Conservation (phyloP, 1,140 invertebrate species). For the Steinernema khuongi region DNA sequence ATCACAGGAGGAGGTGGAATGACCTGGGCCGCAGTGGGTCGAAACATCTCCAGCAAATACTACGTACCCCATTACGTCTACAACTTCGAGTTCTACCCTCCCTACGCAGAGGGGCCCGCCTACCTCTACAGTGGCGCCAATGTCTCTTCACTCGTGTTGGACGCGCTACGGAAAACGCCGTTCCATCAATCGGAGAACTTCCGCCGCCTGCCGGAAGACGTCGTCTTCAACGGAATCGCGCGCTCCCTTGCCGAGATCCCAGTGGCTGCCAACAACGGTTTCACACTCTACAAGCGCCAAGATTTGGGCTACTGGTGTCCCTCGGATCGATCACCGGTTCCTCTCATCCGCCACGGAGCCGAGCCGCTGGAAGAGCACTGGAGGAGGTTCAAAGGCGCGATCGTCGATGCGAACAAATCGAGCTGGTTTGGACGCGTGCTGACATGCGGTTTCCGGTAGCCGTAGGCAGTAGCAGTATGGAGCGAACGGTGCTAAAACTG, state of each 20-base stretch:
- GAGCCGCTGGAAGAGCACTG: background rate
- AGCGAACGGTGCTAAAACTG: background rate
- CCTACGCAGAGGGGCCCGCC: background rate
- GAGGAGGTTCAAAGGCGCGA: background rate
- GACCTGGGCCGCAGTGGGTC: background rate
- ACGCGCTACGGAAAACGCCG: background rate
- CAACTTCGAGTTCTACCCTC: background rate
- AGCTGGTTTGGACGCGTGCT: background rate
- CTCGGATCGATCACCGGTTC: background rate
- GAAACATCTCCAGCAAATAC: background rate
- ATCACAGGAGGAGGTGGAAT: too few species aligned
- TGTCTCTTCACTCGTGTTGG: background rate
- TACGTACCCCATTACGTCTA: background rate
- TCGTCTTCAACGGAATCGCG: background rate
- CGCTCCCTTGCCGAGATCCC: background rate
- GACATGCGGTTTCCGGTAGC: background rate
- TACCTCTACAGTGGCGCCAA: background rate
- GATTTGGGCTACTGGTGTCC: background rate
- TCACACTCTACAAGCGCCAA: background rate
- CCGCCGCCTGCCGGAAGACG: background rate
- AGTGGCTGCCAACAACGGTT: background rate
- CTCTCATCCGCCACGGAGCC: background rate
- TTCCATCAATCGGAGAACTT: constrained; percentile 6
- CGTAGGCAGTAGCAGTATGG: background rate
- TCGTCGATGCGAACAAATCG: background rate